phyloP scores from a whole-genome alignment of 2,888 invertebrate species.

The Cosmia pyralina region DNA sequence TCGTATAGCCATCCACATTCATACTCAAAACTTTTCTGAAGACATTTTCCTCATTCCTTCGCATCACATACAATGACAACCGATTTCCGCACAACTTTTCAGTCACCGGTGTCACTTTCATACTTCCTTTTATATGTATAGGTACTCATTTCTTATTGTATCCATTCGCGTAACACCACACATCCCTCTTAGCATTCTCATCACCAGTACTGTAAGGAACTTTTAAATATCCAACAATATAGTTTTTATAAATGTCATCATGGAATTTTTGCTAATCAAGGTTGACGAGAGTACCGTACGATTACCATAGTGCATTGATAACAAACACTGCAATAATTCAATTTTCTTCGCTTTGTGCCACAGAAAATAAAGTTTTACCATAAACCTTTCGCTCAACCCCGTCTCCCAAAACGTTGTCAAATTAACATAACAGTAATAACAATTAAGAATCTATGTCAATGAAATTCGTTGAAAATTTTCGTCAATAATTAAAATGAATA shows the following conservation, averaged over 20 bases:
- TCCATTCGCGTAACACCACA: too few species aligned
- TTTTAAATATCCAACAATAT: neutral
- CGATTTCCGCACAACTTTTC: too few species aligned
- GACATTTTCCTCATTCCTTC: too few species aligned
- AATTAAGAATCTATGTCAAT: constrained; percentile 25
- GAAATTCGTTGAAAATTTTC: constrained; percentile 27
- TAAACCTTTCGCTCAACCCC: neutral
- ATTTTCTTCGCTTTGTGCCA: neutral
- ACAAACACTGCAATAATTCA: neutral
- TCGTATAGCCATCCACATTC: too few species aligned
- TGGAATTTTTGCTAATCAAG: neutral
- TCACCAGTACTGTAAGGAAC: neutral
- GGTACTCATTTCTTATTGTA: too few species aligned
- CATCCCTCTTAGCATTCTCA: too few species aligned
- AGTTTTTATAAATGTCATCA: neutral
- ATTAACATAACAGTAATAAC: constrained; percentile 5
- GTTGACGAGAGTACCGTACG: neutral
- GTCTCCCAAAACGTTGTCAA: constrained; percentile 12
- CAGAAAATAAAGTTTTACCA: neutral
- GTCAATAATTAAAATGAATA: constrained; percentile 27
- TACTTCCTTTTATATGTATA: too few species aligned
- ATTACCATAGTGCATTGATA: constrained; percentile 10
- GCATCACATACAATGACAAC: too few species aligned
- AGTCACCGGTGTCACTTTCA: too few species aligned
- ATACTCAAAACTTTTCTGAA: too few species aligned